phyloP scores from a whole-genome alignment of 2,888 invertebrate genomes.

The Stenoptilia bipunctidactyla region DNA sequence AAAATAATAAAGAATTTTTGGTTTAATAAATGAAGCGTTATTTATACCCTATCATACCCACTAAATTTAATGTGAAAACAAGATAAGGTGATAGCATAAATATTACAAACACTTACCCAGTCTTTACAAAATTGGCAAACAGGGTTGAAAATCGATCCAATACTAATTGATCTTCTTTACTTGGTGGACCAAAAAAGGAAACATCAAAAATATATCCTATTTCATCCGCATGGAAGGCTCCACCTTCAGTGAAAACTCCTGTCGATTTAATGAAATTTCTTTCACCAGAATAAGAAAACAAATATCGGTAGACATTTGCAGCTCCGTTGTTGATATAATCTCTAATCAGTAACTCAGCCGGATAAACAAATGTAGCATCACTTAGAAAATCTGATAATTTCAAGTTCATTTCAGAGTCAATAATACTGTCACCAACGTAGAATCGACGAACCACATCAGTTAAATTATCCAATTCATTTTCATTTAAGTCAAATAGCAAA shows the following conservation, averaged over 20 bases:
- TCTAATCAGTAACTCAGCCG: slow-evolving; percentile 16
- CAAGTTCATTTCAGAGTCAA: slow-evolving; percentile 11
- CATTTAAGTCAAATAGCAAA: slow-evolving; percentile 7
- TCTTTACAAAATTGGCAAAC: slow-evolving; percentile 29
- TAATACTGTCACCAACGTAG: slow-evolving; percentile 19
- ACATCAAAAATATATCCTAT: slow-evolving; percentile 26
- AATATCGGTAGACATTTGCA: slow-evolving; percentile 18
- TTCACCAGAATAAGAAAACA: slow-evolving; percentile 23
- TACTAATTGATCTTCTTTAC: slow-evolving; percentile 17
- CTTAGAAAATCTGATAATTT: slow-evolving; percentile 18
- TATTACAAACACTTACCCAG: slow-evolving; percentile 12
- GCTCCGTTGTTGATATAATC: slow-evolving; percentile 18
- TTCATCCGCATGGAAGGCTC: slow-evolving; percentile 24
- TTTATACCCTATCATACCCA: too few species aligned
- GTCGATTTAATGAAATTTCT: slow-evolving; percentile 20
- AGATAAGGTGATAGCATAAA: too few species aligned
- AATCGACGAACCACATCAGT: slow-evolving; percentile 17
- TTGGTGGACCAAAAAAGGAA: slow-evolving; percentile 7
- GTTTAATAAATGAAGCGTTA: too few species aligned
- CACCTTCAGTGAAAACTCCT: slow-evolving; percentile 15
- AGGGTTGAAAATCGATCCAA: slow-evolving; percentile 21
- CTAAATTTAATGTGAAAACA: too few species aligned
- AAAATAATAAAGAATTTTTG: too few species aligned
- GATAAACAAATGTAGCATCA: slow-evolving; percentile 18
- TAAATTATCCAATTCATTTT: slow-evolving; percentile 16